Base-by-base conservation (phyloP, 1,140 invertebrate genomes). In the Brachionus rotundiformis region DNA sequence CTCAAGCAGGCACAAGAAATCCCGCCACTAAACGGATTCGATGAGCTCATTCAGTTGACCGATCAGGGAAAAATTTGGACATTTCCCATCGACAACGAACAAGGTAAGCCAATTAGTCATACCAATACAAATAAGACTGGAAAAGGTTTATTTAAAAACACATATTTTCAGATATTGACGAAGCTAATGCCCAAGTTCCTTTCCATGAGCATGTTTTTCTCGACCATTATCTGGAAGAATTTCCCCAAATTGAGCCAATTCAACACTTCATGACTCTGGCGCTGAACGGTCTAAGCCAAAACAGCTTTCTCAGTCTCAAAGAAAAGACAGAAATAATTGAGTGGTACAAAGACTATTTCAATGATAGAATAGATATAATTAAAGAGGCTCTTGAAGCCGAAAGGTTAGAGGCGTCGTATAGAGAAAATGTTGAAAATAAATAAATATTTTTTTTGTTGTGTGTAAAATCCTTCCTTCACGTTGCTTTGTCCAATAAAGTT, bases 51-150 rank as follows among this genome's bases (percentile, higher is more conserved):
- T 79, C 85, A 92, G 65, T 97, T 94, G 94, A 98, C 96, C 0
- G 91, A 96, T 68, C 91, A 95, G 87, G 94, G 94, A 59, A 97
- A 95, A 89, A 84, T 98, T 7, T 99, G 96, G 96, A 92, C 93
- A 75, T 99, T 98, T 87, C 97, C 97, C 10, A 96, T 99, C 82
- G 90, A 98, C 87, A 99, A 99, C 90, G 96, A 98, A 89, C 92
- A 94, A 91, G 96, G 94, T 94, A 89, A n/a, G 31, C 5, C 4
- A 44, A n/a, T 19, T 77, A 36, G 13, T 4, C 3, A 25, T 36
- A 6, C 13, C 11, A 8, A 4, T 25, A 29, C 3, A 68, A 36
- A 36, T 16, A 36, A 31, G n/a, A 44, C 11, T 44, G 10, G 5
- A 3, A 25, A 16, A 49, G 16, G 1, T 49, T n/a, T 49, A 49